phyloP scores from a whole-genome alignment of 2,113 vertebrate genomes.

The Sprattus sprattus region DNA sequence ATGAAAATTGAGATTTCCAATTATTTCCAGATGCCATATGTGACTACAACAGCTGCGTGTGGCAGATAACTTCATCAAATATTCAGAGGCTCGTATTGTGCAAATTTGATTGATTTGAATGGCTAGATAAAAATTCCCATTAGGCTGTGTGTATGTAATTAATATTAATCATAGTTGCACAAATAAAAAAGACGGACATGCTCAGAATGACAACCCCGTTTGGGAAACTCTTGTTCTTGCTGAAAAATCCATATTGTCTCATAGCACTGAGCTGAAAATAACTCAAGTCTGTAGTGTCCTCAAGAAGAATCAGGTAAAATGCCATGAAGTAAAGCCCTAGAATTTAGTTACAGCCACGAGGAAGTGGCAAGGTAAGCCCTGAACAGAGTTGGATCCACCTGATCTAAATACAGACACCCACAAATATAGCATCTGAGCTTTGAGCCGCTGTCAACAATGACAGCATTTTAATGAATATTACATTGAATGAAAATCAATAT shows the following conservation, averaged over 20 bases:
- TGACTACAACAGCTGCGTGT: constrained; percentile 36
- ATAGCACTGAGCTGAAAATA: background rate
- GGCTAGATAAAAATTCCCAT: constrained; percentile 22
- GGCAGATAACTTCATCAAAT: constrained; percentile 40
- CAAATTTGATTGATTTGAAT: constrained; percentile 15
- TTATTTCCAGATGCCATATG: constrained; percentile 21
- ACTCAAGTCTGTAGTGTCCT: background rate
- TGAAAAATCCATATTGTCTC: background rate
- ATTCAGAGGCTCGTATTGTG: constrained; percentile 29
- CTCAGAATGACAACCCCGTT: background rate
- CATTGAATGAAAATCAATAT: background rate
- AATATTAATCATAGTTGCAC: constrained; percentile 29
- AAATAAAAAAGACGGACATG: background rate
- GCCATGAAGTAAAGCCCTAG: background rate
- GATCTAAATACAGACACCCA: background rate
- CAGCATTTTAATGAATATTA: background rate
- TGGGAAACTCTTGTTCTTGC: background rate
- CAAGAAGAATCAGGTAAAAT: background rate
- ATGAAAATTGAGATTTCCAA: constrained; percentile 29
- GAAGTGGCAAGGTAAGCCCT: background rate
- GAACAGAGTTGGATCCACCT: too few relatives aligned
- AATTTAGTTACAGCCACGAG: background rate
- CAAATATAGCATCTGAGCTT: background rate
- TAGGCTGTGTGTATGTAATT: constrained; percentile 26
- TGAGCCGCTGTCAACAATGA: background rate